Conservation (phyloP, 2,113 vertebrate genomes). For the Numenius arquata region DNA sequence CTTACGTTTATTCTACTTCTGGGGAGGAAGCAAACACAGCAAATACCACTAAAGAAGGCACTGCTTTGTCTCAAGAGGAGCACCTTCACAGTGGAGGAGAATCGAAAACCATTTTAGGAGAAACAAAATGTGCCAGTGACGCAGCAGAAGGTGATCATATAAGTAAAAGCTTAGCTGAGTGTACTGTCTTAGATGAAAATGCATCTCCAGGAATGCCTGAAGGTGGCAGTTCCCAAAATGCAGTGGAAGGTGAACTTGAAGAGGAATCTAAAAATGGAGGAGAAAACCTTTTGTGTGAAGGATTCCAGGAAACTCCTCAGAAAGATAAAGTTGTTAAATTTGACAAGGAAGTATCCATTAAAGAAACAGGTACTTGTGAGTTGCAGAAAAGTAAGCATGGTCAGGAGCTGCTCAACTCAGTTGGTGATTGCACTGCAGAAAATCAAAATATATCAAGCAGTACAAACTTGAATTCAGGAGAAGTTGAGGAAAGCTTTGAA, state of each 20-base stretch:
- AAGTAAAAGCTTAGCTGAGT: neutral
- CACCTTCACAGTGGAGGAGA: neutral
- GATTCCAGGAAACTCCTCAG: neutral
- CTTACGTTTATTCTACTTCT: constrained; percentile 67
- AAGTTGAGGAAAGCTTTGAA: neutral
- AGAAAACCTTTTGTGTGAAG: constrained; percentile 1
- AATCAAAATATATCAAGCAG: neutral
- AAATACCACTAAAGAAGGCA: neutral
- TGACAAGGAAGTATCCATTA: neutral
- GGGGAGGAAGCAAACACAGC: neutral
- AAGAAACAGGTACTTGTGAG: neutral
- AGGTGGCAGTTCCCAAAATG: neutral
- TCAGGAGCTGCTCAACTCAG: neutral
- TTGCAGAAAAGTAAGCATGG: neutral
- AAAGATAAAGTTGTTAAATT: neutral
- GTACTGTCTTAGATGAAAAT: neutral
- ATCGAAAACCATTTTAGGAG: neutral
- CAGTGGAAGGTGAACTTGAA: constrained; percentile 15
- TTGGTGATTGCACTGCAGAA: neutral
- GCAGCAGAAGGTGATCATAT: neutral
- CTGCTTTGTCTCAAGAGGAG: constrained; percentile 3
- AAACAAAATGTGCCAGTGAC: neutral
- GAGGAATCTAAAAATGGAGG: constrained; percentile 3
- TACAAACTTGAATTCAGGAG: neutral
- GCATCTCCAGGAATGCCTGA: neutral